Percentiles rank a stretch among this genome's conserved stretches.
Evolutionary conservation across 37 sponge, comb jelly and placozoan genomes (phyloP).

Genomic region (Beroe ovata): DNA sequence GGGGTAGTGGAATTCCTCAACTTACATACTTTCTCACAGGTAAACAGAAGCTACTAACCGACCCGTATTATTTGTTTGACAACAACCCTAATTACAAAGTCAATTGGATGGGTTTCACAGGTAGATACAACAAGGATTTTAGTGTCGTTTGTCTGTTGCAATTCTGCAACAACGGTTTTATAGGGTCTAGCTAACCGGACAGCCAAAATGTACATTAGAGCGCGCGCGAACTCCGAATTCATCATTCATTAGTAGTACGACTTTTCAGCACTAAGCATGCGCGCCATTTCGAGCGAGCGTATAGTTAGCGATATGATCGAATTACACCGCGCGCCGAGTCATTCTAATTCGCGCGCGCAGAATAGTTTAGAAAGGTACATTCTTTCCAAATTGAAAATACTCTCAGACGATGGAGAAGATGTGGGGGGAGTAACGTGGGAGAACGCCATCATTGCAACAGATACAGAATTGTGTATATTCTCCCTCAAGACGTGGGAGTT

Average conservation of each 20-base stretch:
- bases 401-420: too few relatives aligned
- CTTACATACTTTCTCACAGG: too few relatives aligned
- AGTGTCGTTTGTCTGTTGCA: too few relatives aligned
- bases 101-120: slow-evolving; percentile 42
- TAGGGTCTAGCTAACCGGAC: not conserved
- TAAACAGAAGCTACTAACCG: not conserved
- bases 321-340: too few relatives aligned
- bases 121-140: too few relatives aligned
- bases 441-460: slow-evolving; percentile 2
- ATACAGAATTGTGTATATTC: not conserved
- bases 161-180: not conserved
- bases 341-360: too few relatives aligned
- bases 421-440: too few relatives aligned
- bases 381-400: too few relatives aligned
- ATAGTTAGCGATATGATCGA: too few relatives aligned
- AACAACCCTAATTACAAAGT: not conserved
- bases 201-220: not conserved
- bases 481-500: not conserved
- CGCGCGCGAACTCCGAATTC: not conserved
- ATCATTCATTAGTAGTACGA: not conserved
- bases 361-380: too few relatives aligned
- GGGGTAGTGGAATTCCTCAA: too few relatives aligned
- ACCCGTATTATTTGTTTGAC: not conserved
- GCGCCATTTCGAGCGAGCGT: too few relatives aligned
- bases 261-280: not conserved